These are phyloP conservation scores for Pegoplata infirma DNA, from an alignment of 2,888 invertebrate genomes.

Conservation along the genomic window DNA sequence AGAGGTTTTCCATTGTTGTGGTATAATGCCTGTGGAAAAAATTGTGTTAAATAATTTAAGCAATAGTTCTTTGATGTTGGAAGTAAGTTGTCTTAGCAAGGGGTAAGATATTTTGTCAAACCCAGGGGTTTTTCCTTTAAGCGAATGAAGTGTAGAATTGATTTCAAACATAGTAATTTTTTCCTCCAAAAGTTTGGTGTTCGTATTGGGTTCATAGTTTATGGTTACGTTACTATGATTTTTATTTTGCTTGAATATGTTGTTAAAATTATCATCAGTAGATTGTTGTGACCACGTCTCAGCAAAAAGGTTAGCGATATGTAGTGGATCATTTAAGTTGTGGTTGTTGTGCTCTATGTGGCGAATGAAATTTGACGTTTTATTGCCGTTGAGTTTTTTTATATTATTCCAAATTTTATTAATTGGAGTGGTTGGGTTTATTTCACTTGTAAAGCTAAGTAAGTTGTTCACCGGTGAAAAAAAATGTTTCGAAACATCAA, in stretches of 20 bases:
- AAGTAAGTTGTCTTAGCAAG: conserved; percentile 28
- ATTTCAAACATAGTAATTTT: conserved; percentile 24
- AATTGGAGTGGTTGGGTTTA: conserved; percentile 20
- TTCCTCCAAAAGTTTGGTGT: too few relatives aligned
- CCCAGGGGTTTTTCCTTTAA: conserved; percentile 45
- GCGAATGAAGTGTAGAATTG: not conserved
- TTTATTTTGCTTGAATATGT: not conserved
- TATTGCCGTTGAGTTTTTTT: conserved; percentile 3
- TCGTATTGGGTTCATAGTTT: not conserved
- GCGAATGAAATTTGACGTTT: not conserved
- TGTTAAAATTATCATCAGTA: not conserved
- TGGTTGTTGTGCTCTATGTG: not conserved
- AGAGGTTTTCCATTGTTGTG: conserved; percentile 38
- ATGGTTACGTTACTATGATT: not conserved
- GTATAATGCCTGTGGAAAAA: conserved; percentile 24
- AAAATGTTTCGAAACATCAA: too few relatives aligned
- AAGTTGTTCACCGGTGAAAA: too few relatives aligned
- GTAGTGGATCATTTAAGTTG: not conserved
- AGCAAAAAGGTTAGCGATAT: not conserved
- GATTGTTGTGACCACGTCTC: conserved; percentile 6
- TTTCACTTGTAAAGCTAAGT: conserved; percentile 1
- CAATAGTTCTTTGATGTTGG: not conserved
- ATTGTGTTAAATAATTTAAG: conserved; percentile 35
- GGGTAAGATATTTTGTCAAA: conserved; percentile 49
- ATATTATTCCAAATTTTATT: conserved; percentile 14